Percentiles rank a stretch among this genome's conserved stretches.
Evolutionary conservation across 2,797 vertebrate species (phyloP).

Genomic region (Calcarius lapponicus): DNA sequence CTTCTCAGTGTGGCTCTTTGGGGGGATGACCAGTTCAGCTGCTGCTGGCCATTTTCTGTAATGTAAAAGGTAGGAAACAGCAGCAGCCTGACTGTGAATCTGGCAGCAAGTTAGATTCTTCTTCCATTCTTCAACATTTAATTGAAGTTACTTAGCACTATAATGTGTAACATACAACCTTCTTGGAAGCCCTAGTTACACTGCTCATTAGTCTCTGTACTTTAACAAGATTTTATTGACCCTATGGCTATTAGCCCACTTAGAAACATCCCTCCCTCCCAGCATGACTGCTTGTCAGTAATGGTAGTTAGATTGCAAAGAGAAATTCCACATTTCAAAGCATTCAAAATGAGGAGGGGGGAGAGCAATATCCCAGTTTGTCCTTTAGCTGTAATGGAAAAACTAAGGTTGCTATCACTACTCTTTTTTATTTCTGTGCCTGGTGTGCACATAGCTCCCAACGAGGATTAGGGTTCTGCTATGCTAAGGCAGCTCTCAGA

Average conservation of each 20-base stretch:
- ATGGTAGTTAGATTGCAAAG: not conserved
- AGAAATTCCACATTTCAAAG: not conserved
- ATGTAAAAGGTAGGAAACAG: not conserved
- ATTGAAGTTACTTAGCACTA: not conserved
- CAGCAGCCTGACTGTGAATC: not conserved
- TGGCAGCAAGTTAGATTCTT: not conserved
- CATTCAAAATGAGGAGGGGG: not conserved
- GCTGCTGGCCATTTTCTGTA: not conserved
- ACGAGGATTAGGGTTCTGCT: not conserved
- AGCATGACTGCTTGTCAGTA: not conserved
- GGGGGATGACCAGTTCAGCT: not conserved
- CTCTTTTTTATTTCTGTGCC: not conserved
- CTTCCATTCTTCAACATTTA: not conserved
- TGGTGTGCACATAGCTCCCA: not conserved
- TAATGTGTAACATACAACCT: not conserved
- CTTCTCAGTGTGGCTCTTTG: not conserved
- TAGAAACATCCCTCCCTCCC: not conserved
- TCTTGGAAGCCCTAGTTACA: not conserved
- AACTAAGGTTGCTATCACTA: not conserved
- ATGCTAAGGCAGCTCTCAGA: not conserved
- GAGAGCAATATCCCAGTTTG: not conserved
- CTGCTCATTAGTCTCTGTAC: not conserved
- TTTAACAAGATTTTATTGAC: slow-evolving; percentile 19
- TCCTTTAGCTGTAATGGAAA: not conserved
- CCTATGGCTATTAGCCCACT: not conserved